Base-by-base conservation (phyloP, 1,140 invertebrate species). In the Listronotus bonariensis region DNA sequence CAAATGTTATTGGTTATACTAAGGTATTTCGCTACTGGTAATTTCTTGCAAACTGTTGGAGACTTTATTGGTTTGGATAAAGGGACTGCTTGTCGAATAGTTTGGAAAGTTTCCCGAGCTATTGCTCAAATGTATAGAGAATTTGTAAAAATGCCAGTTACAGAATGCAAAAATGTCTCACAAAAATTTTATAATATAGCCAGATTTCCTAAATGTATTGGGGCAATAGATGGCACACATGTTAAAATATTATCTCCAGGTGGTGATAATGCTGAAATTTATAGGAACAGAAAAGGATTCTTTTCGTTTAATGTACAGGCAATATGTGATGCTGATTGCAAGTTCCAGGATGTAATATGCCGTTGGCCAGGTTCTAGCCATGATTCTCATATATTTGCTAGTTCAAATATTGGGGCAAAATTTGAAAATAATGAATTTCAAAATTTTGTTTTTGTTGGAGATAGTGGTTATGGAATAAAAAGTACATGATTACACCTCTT, bases 231-330 rank as follows among this genome's bases (percentile, higher is more conserved):
- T 48, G 76, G 76, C 57, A 74, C 69, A 6, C 74, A 77, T 64
- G 45, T 76, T 2, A 67, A 58, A 68, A 63, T 70, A 43, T 42
- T 41, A 48, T 54, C 65, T 15, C 66, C 65, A 40, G 56, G 55
- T 17, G 61, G 48, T 20, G 61, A 72, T n/a, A 26, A 71, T 57
- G 74, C 72, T 48, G 78, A 80, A 71, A 54, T 64, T n/a, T 81
- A 71, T 66, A 43, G 75, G 15, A 60, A 26, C 20, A 26, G 20
- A 26, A 26, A 26, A 26, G 20, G 61, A 4, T 79, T 70, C 55
- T 79, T 77, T 68, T 78, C 74, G 10, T 64, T 76, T n/a, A 79
- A 80, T 66, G 72, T 79, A 0, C 77, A 80, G 72, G 62, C 68
- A 8, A 56, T 78, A 20, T 72, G 68, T 48, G 69, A 76, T 71